Evolutionary conservation across 1,140 invertebrate species (phyloP).

Genomic region (Neoseiulus cucumeris): DNA sequence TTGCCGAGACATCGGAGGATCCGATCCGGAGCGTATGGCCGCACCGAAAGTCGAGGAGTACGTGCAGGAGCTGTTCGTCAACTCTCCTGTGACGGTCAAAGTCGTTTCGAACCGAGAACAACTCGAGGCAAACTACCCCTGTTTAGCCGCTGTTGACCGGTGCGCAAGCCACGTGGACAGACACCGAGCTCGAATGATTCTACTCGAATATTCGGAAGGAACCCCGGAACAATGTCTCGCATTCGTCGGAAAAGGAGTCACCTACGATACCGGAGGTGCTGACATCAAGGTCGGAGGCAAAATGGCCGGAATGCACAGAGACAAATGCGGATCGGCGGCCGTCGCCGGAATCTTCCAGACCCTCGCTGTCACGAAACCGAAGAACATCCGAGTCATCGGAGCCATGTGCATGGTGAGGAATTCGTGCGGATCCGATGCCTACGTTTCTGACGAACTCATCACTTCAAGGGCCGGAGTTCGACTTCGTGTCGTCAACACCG

Average conservation of each 20-base stretch:
- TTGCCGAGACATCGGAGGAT: conserved; percentile 63
- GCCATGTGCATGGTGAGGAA: conserved; percentile 72
- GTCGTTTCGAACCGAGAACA: conserved; percentile 27
- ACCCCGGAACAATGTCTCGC: not conserved
- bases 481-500: conserved; percentile 65
- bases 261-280: conserved; percentile 66
- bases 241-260: conserved; percentile 45
- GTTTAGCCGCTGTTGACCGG: not conserved
- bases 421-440: conserved; percentile 68
- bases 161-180: conserved; percentile 5
- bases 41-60: conserved; percentile 59
- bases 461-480: conserved; percentile 59
- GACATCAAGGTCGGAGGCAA: conserved; percentile 66
- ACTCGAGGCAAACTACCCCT: conserved; percentile 5
- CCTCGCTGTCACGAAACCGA: conserved; percentile 46
- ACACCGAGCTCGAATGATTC: not conserved
- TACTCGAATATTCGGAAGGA: not conserved
- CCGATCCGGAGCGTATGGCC: conserved; percentile 83
- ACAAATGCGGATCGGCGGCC: conserved; percentile 87
- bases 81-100: conserved; percentile 40
- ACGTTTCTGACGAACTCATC: conserved; percentile 77
- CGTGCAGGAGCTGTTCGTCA: conserved; percentile 43
- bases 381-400: conserved; percentile 62
- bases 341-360: conserved; percentile 77
- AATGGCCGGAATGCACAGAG: conserved; percentile 92